A percentile compares a stretch with the other conserved stretches of the same genome.
Conservation (phyloP, 2,888 invertebrate genomes). For the Mantis religiosa region DNA sequence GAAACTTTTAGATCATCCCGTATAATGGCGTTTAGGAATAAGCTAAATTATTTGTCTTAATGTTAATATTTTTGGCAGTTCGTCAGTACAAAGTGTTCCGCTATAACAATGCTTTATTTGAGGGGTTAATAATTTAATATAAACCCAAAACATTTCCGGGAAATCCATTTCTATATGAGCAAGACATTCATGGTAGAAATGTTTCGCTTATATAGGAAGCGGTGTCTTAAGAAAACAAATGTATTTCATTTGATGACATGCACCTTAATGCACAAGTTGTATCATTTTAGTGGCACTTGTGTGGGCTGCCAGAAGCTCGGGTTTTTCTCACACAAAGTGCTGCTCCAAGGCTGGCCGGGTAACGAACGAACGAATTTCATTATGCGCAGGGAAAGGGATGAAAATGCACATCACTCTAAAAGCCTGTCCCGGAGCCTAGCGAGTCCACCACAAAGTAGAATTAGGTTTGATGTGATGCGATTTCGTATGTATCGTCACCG, state of each 20-base stretch:
- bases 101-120: too few relatives aligned
- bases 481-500: neutral
- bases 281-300: neutral
- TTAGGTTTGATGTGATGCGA: neutral
- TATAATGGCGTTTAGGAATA: too few relatives aligned
- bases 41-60: too few relatives aligned
- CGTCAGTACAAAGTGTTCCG: too few relatives aligned
- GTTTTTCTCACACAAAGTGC: neutral
- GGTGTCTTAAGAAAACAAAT: neutral
- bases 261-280: neutral
- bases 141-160: too few relatives aligned
- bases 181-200: too few relatives aligned
- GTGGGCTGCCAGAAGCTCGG: neutral
- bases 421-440: neutral
- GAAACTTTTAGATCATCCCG: too few relatives aligned
- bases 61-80: too few relatives aligned
- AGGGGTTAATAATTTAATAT: too few relatives aligned
- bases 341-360: neutral
- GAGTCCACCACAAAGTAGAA: neutral
- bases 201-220: neutral
- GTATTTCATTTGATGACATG: neutral
- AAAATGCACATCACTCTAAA: neutral
- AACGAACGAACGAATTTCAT: neutral
- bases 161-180: too few relatives aligned
- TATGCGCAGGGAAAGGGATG: neutral